Conservation (phyloP, 1,140 invertebrate species). For the Nylanderia fulva region DNA sequence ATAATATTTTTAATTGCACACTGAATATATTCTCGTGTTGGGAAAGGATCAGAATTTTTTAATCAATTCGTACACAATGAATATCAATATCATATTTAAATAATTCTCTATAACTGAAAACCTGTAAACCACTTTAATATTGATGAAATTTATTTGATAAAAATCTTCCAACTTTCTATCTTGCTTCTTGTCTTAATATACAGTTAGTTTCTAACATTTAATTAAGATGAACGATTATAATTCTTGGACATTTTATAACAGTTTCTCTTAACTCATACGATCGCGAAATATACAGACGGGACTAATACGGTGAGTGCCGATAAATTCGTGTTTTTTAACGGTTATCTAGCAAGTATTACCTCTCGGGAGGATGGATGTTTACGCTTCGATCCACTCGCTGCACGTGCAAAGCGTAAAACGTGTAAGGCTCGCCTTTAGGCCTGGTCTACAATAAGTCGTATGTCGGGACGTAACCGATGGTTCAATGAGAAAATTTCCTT, state of each 20-base stretch:
- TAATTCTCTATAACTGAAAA: neutral
- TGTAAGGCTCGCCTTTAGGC: too few relatives aligned
- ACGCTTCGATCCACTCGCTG: conserved; percentile 42
- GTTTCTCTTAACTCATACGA: too few relatives aligned
- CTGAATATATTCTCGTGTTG: conserved; percentile 5
- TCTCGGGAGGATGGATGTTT: conserved; percentile 31
- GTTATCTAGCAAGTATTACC: conserved; percentile 4
- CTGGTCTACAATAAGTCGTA: too few relatives aligned
- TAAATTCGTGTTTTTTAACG: conserved; percentile 16
- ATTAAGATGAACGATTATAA: neutral
- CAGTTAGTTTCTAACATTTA: too few relatives aligned
- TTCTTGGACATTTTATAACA: neutral
- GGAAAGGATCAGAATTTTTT: neutral
- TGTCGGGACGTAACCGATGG: too few relatives aligned
- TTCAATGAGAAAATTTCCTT: too few relatives aligned
- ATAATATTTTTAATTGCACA: neutral
- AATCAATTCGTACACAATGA: too few relatives aligned
- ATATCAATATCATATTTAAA: too few relatives aligned
- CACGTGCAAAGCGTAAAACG: conserved; percentile 17
- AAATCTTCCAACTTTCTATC: neutral
- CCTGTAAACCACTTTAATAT: neutral
- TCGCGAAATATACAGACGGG: conserved; percentile 3
- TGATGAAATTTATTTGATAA: neutral
- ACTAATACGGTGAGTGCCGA: neutral
- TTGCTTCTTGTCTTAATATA: neutral